Conservation (phyloP, 1,140 invertebrate genomes). For the Kradibia gibbosae region DNA sequence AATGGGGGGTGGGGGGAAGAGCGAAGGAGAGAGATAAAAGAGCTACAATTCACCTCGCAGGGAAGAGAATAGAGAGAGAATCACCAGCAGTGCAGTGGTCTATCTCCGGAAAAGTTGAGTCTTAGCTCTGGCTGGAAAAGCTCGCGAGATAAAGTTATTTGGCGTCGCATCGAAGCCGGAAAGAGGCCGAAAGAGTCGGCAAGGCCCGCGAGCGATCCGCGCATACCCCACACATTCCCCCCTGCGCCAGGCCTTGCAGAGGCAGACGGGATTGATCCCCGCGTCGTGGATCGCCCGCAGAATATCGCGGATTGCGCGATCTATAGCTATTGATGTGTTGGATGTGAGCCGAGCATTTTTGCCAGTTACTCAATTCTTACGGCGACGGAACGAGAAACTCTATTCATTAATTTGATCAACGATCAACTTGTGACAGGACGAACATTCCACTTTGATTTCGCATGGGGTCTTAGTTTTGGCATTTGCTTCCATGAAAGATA, state of each 20-base stretch:
- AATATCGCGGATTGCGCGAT: conserved; percentile 21
- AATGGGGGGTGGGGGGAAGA: neutral
- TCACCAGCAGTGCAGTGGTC: conserved; percentile 8
- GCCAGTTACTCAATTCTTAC: neutral
- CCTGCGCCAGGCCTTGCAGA: neutral
- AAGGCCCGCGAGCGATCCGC: conserved; percentile 36
- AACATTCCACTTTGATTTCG: neutral
- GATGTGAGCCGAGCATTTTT: neutral
- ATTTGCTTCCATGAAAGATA: neutral
- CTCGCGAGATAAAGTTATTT: conserved; percentile 39
- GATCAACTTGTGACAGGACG: neutral
- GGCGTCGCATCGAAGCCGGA: conserved; percentile 31
- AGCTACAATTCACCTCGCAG: conserved; percentile 33
- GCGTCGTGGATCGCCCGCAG: conserved; percentile 19
- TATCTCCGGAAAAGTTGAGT: conserved; percentile 26
- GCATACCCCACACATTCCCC: neutral
- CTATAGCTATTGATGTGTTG: neutral
- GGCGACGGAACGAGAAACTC: neutral
- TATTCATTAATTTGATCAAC: conserved; percentile 2
- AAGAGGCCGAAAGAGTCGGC: conserved; percentile 31
- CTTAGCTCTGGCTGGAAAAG: conserved; percentile 22
- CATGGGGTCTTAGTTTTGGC: neutral
- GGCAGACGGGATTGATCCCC: neutral
- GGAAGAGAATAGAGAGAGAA: conserved; percentile 27
- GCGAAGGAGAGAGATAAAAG: neutral